A percentile compares a stretch with the other conserved stretches of the same genome.
Evolutionary conservation across 2,113 vertebrate genomes (phyloP).

Genomic region (human (Homo sapiens)): DNA sequence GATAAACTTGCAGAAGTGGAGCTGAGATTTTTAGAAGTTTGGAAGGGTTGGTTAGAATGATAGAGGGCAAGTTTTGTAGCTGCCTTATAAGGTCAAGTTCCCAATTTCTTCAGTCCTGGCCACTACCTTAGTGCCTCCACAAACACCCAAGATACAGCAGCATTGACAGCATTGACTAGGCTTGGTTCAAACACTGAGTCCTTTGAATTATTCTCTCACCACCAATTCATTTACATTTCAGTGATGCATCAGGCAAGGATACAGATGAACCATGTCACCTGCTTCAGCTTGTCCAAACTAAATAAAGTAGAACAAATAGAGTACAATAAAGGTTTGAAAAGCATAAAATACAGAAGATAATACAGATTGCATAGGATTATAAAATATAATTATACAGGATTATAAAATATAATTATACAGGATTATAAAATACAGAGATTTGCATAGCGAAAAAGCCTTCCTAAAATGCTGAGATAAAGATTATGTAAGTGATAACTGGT

Average conservation of each 20-base stretch:
- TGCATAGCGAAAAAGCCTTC: background rate
- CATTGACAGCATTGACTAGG: background rate
- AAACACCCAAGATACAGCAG: background rate
- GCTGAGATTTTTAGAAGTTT: background rate
- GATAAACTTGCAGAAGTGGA: background rate
- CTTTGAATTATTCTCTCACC: background rate
- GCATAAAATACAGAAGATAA: background rate
- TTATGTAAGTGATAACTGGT: background rate
- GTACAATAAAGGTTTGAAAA: background rate
- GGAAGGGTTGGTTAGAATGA: background rate
- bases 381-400: too few species aligned
- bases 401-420: too few species aligned
- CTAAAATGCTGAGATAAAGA: background rate
- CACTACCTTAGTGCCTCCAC: background rate
- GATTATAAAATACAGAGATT: background rate
- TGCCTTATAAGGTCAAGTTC: background rate
- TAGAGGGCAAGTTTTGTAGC: background rate
- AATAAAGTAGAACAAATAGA: background rate
- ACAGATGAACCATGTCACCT: background rate
- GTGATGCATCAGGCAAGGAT: background rate
- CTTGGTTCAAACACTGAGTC: background rate
- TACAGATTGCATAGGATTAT: too few species aligned
- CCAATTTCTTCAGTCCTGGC: background rate
- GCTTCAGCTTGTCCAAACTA: background rate
- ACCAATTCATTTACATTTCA: background rate